Percentiles rank a stretch among this genome's conserved stretches.
These are phyloP conservation scores for Anthoscopus minutus DNA, from an alignment of 2,113 vertebrate species.

Conservation along the genomic window DNA sequence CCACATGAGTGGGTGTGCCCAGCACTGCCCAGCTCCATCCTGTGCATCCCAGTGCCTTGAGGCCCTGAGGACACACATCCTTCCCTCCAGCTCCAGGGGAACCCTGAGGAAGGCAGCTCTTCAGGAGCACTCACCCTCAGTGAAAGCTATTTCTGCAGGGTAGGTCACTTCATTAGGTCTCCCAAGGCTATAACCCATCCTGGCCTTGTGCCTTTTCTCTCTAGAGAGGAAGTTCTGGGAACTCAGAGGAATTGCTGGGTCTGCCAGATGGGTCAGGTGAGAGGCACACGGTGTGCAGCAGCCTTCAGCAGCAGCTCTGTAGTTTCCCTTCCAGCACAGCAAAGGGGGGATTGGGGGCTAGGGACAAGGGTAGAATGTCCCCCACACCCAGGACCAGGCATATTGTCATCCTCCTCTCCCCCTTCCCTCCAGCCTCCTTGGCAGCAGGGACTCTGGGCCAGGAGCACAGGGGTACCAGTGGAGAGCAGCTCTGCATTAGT, in stretches of 20 bases:
- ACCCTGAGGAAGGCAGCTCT: not conserved
- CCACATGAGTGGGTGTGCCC: not conserved
- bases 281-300: not conserved
- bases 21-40: not conserved
- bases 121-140: not conserved
- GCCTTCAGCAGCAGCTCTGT: not conserved
- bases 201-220: not conserved
- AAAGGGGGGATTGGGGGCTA: not conserved
- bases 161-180: not conserved
- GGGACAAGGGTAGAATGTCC: not conserved
- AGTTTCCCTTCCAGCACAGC: not conserved
- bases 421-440: not conserved
- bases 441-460: not conserved
- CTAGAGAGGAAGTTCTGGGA: not conserved
- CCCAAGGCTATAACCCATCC: not conserved
- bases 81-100: not conserved
- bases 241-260: rapidly evolving
- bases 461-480: not conserved
- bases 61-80: not conserved
- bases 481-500: not conserved
- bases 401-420: not conserved
- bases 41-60: not conserved
- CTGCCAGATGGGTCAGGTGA: not conserved
- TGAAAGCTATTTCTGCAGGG: not conserved
- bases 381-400: not conserved